phyloP scores from a whole-genome alignment of 92 coral and sea anemone species.

The Diadumene lineata region DNA sequence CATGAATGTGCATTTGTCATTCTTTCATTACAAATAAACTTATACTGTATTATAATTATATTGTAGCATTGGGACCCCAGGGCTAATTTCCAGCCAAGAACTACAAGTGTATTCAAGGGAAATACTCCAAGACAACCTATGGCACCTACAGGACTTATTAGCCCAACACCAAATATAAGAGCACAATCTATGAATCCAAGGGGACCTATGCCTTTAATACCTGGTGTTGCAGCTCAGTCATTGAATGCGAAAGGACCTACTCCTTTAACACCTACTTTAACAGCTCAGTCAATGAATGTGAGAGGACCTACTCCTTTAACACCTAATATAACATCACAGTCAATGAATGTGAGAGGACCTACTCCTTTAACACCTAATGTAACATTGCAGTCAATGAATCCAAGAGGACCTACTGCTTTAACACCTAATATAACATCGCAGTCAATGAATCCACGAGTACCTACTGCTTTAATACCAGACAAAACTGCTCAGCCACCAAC shows the following conservation, averaged over 20 bases:
- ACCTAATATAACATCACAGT: too few species aligned
- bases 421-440: too few species aligned
- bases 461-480: too few species aligned
- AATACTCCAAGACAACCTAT: conserved; percentile 25
- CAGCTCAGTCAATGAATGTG: too few species aligned
- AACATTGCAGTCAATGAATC: conserved; percentile 32
- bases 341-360: conserved; percentile 48
- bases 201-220: conserved; percentile 40
- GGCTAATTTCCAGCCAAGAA: conserved; percentile 24
- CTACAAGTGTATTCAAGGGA: conserved; percentile 18
- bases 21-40: not conserved
- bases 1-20: too few species aligned
- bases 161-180: conserved; percentile 29
- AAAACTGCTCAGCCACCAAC: too few species aligned
- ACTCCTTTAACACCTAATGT: too few species aligned
- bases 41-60: not conserved
- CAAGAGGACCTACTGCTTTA: conserved; percentile 43
- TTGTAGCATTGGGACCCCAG: conserved; percentile 37
- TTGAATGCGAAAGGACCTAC: too few species aligned
- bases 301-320: too few species aligned
- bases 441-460: too few species aligned
- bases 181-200: conserved; percentile 4
- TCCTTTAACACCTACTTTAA: too few species aligned
- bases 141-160: conserved; percentile 37
- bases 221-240: conserved; percentile 18